phyloP scores from a whole-genome alignment of 2,113 vertebrate genomes.

The Glareola pratincola region DNA sequence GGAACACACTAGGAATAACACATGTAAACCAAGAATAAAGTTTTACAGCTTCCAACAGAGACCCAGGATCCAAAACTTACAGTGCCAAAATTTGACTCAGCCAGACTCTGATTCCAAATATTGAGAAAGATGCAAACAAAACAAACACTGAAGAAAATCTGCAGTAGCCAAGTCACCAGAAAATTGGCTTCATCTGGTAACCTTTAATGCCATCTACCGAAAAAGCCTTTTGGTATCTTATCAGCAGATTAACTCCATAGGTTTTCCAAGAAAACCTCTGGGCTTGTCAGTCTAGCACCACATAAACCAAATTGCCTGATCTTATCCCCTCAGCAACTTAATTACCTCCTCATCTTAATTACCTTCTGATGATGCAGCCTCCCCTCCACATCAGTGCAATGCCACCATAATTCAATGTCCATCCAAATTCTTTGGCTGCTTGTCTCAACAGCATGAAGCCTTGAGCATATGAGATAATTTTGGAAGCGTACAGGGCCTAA shows the following conservation, averaged over 20 bases:
- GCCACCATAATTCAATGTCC: conserved; percentile 92
- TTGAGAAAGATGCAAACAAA: not conserved
- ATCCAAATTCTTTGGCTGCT: conserved; percentile 91
- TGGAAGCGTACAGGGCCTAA: conserved; percentile 95
- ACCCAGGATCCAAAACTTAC: not conserved
- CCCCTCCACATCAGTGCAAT: conserved; percentile 99
- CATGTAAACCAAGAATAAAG: not conserved
- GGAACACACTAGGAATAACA: conserved; percentile 83
- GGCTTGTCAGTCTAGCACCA: not conserved
- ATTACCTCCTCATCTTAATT: not conserved
- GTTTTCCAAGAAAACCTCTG: not conserved
- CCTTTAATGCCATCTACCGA: not conserved
- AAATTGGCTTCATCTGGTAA: not conserved
- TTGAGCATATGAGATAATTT: conserved; percentile 97
- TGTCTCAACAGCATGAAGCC: conserved; percentile 97
- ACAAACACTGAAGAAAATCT: not conserved
- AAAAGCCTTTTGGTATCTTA: not conserved
- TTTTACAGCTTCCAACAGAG: not conserved
- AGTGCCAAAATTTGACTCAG: not conserved
- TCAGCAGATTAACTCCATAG: not conserved
- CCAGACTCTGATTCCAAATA: not conserved
- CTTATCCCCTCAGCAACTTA: not conserved
- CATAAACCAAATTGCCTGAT: not conserved
- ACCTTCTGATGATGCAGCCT: conserved; percentile 98
- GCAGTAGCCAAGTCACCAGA: not conserved